These are phyloP conservation scores for Brachyrhaphis roseni DNA, from an alignment of 2,797 vertebrate species.

Conservation along the genomic window DNA sequence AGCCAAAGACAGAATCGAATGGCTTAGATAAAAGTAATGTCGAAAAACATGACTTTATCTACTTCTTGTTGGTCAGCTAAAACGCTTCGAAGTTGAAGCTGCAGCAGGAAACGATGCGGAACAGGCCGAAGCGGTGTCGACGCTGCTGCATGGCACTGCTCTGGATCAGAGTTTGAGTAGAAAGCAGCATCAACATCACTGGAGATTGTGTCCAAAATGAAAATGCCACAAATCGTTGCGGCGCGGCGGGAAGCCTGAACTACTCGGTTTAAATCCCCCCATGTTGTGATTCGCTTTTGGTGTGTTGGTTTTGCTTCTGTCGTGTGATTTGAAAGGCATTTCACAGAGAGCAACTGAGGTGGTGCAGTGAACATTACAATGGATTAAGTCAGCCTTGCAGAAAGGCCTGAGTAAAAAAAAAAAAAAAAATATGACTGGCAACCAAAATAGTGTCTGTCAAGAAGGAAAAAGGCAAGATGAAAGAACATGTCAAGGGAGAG, in stretches of 20 bases:
- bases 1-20: background rate
- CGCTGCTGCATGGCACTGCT: background rate
- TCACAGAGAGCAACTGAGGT: slow-evolving; percentile 37
- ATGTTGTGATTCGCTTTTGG: slow-evolving; percentile 6
- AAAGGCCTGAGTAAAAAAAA: slow-evolving; percentile 43
- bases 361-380: slow-evolving; percentile 49
- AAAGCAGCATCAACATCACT: background rate
- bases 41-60: too few species aligned
- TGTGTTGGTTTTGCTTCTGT: slow-evolving; percentile 31
- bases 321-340: slow-evolving; percentile 37
- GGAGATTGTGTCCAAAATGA: background rate
- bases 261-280: background rate
- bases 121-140: background rate
- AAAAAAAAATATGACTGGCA: slow-evolving; percentile 69
- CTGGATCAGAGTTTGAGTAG: background rate
- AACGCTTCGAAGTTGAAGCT: background rate
- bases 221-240: background rate
- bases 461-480: slow-evolving; percentile 76
- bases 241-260: background rate
- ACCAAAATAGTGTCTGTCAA: slow-evolving; percentile 78
- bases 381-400: slow-evolving; percentile 56
- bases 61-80: background rate
- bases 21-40: background rate
- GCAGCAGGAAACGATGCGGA: background rate
- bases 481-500: slow-evolving; percentile 79